Base-by-base conservation (phyloP, 2,797 vertebrate species). In the Cephalopachus bancanus region DNA sequence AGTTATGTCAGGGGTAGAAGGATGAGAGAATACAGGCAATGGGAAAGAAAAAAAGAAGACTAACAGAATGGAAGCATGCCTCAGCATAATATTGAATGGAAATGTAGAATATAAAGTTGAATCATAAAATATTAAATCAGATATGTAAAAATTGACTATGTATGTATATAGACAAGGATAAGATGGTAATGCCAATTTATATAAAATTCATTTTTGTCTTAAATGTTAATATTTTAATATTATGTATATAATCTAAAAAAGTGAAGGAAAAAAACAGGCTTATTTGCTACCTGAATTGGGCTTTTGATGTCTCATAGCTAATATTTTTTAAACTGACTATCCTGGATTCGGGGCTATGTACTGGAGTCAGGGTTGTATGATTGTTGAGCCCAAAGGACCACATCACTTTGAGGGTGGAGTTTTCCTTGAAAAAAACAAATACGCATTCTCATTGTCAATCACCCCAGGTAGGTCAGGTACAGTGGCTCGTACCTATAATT, bases 221-320 rank as follows among this genome's bases (percentile, higher is more conserved):
- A 83, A 90, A 62, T 83, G 90, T 89, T 96, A 94, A 95, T 95
- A 84, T 95, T 97, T 95, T 95, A 96, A 76, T 88, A 80, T 80
- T 89, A 88, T 65, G 80, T 95, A 92, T 79, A 85, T 59, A 72
- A 92, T 91, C 80, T 64, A 83, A 65, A 93, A 79, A 55, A 75
- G 19, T 57, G 53, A 69, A 84, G 75, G 88, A 83, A 83, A 86
- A 86, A 93, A 93, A 57, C 9, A 44, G n/a, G 51, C 33, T 78
- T 86, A 79, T 44, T 14, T n/a, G 67, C 78, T 88, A 26, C n/a
- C 44, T 91, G 59, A n/a, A 30, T n/a, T 72, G 28, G 7, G 24
- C 17, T 78, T 49, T 22, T 44, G 4, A 60, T 22, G 53, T 7
- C 8, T 1, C 64, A 94, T 14, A 76, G 33, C 24, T n/a, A 67